phyloP scores from a whole-genome alignment of 2,888 invertebrate genomes.

The Teleogryllus oceanicus region DNA sequence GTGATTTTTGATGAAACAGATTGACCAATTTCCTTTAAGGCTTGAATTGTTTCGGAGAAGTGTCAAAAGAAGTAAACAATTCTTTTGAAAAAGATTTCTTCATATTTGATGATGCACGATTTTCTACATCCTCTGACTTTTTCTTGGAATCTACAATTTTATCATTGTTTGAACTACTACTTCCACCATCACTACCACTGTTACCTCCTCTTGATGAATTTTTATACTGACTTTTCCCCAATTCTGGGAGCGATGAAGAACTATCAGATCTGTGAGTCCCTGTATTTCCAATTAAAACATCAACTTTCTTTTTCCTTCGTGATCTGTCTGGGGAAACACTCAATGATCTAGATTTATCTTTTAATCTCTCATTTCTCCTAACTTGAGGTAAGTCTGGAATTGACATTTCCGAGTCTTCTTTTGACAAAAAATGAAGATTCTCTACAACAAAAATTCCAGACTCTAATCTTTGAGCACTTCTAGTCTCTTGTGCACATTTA shows the following conservation, averaged over 20 bases:
- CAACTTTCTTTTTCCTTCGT: constrained; percentile 20
- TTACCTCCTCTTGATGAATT: neutral
- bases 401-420: constrained; percentile 25
- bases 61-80: constrained; percentile 2
- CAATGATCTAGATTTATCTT: constrained; percentile 32
- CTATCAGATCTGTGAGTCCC: constrained; percentile 23
- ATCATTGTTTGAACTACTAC: neutral
- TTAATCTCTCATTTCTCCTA: constrained; percentile 20
- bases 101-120: neutral
- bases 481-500: constrained; percentile 46
- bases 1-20: constrained; percentile 55
- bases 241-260: constrained; percentile 31
- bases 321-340: constrained; percentile 27
- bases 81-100: neutral
- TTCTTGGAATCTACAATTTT: neutral
- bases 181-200: neutral
- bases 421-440: constrained; percentile 41
- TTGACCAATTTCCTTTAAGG: constrained; percentile 53
- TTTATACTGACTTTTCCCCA: neutral
- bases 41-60: constrained; percentile 52
- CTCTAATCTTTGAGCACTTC: constrained; percentile 51
- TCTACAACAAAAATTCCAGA: constrained; percentile 59
- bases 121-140: neutral
- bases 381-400: neutral
- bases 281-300: neutral